Evolutionary conservation across 2,888 invertebrate genomes (phyloP), one percentile per base, ranked within the genome.

Genomic region (Rosalia funebris): DNA sequence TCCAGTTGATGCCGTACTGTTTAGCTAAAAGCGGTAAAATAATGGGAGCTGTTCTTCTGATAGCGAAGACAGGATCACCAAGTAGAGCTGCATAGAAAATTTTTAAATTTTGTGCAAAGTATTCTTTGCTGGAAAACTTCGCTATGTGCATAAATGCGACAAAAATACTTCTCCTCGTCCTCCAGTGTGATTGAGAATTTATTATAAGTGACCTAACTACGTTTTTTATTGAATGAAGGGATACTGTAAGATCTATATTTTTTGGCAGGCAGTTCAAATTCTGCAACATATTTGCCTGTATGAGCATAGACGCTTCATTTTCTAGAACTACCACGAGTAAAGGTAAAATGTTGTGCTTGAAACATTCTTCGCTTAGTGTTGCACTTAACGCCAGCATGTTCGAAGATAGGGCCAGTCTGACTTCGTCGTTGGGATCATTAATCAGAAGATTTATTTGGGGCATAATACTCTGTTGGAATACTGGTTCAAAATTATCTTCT

Each of bases 1-100:
- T 71, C 80, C 80, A 81, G 36, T 66, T 67, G n/a, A 77, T 72
- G 0, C 80, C 79, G 47, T 77, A 81, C 41, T 72, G 71, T 58
- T 78, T 77, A 0, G 76, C 68, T 19, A 81, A 59, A 7, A 79
- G 59, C 1, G 81, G 81, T 10, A 81, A 63, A 17, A 81, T 75
- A 10, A 79, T 41, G 1, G 77, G 72, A 1, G 79, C 77, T 0
- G 77, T 77, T 59, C 77, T 72, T 60, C 81, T 56, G 3, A 81
- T 74, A 1, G 78, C 77, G 50, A 73, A 79, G 31, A 81, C 74
- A 0, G 69, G 63, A 65, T 81, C 81, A 17, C 73, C 76, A 5
- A 81, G 56, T 7, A 81, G 61, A 11, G 73, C 71, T 2, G 76
- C 69, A 46, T 79, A 81, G 54, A 77, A 75, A 1, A 73, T 66